These are phyloP conservation scores for Caiman crocodilus DNA, from an alignment of 2,797 vertebrate genomes.

Conservation along the genomic window DNA sequence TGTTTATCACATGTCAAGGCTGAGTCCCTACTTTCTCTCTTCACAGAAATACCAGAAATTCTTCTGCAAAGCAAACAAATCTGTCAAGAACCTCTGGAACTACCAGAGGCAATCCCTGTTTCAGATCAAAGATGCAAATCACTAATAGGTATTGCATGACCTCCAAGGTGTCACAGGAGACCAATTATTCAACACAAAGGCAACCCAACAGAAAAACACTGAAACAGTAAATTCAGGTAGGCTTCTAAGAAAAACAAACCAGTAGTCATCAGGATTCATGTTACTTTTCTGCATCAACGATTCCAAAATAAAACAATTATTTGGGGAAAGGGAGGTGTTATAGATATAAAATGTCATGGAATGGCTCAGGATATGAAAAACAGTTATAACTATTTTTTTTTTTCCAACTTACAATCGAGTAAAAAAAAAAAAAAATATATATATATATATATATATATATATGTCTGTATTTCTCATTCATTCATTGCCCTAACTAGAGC, in stretches of 20 bases:
- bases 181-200: constrained; percentile 59
- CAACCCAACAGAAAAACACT: constrained; percentile 51
- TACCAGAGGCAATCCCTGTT: constrained; percentile 66
- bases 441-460: too few species aligned
- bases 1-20: constrained; percentile 37
- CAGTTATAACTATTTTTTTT: not conserved
- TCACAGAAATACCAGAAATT: constrained; percentile 79
- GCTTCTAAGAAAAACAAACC: constrained; percentile 32
- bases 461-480: not conserved
- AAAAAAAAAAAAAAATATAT: not conserved
- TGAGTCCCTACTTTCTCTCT: constrained; percentile 65
- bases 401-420: not conserved
- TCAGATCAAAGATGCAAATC: constrained; percentile 75
- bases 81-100: constrained; percentile 61
- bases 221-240: constrained; percentile 53
- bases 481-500: not conserved
- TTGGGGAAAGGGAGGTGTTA: not conserved
- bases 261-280: constrained; percentile 35
- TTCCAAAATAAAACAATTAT: constrained; percentile 32
- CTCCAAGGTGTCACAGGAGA: constrained; percentile 51
- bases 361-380: not conserved
- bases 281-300: constrained; percentile 1
- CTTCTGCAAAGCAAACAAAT: constrained; percentile 79
- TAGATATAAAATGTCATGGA: not conserved
- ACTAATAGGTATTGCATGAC: constrained; percentile 51